Evolutionary conservation across 1,140 invertebrate genomes (phyloP).

Genomic region (Drosophila mojavensis): DNA sequence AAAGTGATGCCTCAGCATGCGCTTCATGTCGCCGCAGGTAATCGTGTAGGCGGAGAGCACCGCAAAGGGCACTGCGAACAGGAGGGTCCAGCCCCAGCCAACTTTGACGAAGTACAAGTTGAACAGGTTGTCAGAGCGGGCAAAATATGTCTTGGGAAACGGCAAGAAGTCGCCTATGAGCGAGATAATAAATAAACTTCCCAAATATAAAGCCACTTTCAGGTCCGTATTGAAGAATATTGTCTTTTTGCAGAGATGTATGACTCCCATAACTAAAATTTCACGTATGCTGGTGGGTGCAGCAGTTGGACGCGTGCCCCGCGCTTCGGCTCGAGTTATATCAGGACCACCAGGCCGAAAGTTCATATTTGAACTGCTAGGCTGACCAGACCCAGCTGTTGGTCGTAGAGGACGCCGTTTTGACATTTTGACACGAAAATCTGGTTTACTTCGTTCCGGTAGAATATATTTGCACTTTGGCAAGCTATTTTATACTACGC

Average conservation of each 20-base stretch:
- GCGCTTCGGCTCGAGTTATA: conserved; percentile 64
- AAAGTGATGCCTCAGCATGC: conserved; percentile 91
- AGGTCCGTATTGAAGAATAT: conserved; percentile 93
- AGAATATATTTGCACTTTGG: conserved; percentile 3
- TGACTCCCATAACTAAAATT: conserved; percentile 92
- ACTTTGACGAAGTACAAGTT: conserved; percentile 97
- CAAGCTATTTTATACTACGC: conserved; percentile 27
- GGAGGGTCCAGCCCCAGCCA: conserved; percentile 96
- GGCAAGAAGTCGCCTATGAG: conserved; percentile 92
- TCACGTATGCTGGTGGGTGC: conserved; percentile 92
- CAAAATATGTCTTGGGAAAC: conserved; percentile 93
- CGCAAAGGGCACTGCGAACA: conserved; percentile 91
- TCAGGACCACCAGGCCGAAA: conserved; percentile 79
- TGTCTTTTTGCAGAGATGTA: conserved; percentile 94
- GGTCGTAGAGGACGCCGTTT: conserved; percentile 75
- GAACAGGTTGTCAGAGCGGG: conserved; percentile 93
- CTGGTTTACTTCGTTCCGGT: conserved; percentile 3
- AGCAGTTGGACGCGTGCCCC: conserved; percentile 89
- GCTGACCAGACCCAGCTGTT: conserved; percentile 26
- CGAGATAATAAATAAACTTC: conserved; percentile 92
- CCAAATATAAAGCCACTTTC: conserved; percentile 94
- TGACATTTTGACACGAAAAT: conserved; percentile 53
- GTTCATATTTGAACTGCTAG: conserved; percentile 72
- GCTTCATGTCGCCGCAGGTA: conserved; percentile 90
- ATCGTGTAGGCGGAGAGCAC: conserved; percentile 92